Percentiles rank a stretch among this genome's conserved stretches.
Conservation (phyloP, 2,797 vertebrate genomes). For the Neostethus bicornis region DNA sequence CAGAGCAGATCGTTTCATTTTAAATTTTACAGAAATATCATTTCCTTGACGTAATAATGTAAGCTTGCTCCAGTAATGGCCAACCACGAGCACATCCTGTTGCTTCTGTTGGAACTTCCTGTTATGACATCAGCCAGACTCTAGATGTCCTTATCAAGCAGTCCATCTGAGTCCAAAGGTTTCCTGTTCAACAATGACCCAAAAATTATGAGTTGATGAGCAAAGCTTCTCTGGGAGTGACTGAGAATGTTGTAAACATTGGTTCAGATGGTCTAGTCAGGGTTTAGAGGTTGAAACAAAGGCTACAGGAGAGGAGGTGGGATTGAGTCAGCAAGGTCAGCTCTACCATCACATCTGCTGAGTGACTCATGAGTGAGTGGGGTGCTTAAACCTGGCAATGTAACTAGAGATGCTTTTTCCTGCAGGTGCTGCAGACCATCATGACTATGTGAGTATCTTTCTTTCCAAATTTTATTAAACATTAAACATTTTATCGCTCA, state of each 20-base stretch:
- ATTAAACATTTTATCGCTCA: too few species aligned
- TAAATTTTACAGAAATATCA: neutral
- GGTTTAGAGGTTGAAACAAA: conserved; percentile 9
- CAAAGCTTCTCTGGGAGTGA: conserved; percentile 7
- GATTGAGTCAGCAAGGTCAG: conserved; percentile 30
- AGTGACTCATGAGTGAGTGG: conserved; percentile 35
- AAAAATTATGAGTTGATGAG: conserved; percentile 5
- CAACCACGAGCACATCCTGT: conserved; percentile 50
- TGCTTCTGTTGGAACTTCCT: conserved; percentile 57
- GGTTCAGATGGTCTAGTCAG: conserved; percentile 12
- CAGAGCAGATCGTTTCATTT: too few species aligned
- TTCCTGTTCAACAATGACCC: conserved; percentile 40
- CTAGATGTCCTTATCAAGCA: conserved; percentile 33
- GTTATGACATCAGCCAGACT: conserved; percentile 52
- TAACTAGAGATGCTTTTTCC: conserved; percentile 35
- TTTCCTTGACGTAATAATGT: neutral
- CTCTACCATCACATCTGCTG: neutral
- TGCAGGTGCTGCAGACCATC: conserved; percentile 58
- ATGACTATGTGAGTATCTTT: conserved; percentile 65
- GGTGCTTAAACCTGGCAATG: conserved; percentile 5
- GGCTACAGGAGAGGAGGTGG: conserved; percentile 6
- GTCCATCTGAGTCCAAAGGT: conserved; percentile 22
- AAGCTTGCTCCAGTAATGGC: neutral
- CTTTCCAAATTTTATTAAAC: too few species aligned
- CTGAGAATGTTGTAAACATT: neutral